Percentiles rank a stretch among this genome's conserved stretches.
These are phyloP conservation scores for Listronotus bonariensis DNA, from an alignment of 1,140 invertebrate genomes.

Conservation along the genomic window DNA sequence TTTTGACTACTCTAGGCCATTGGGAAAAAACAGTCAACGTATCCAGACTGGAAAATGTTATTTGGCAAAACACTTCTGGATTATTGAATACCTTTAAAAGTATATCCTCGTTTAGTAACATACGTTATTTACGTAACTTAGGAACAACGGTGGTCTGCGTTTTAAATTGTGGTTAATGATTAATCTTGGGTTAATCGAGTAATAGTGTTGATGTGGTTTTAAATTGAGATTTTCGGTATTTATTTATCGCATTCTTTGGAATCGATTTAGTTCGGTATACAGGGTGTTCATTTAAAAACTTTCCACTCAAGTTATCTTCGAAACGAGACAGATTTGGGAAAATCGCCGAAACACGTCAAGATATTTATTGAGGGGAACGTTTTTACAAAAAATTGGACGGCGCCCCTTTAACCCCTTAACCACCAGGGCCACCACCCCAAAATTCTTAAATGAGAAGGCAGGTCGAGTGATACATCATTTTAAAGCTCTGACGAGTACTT, in stretches of 20 bases:
- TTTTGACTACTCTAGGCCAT: not conserved
- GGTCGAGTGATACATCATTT: no score
- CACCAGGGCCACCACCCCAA: no score
- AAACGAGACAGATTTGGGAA: no score
- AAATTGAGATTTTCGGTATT: not conserved
- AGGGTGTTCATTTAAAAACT: no score
- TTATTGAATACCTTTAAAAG: slow-evolving; percentile 21
- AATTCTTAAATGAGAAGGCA: no score
- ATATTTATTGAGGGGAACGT: no score
- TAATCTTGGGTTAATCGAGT: slow-evolving; percentile 3
- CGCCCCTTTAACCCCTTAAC: no score
- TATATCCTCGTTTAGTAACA: slow-evolving; percentile 17
- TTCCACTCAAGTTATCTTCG: no score
- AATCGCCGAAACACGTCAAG: no score
- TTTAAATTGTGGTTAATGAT: slow-evolving; percentile 19
- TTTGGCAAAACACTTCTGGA: slow-evolving; percentile 16
- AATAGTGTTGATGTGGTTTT: not conserved
- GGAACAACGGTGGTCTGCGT: not conserved
- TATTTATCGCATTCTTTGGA: not conserved
- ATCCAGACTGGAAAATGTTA: slow-evolving; percentile 12
- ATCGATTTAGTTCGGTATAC: no score
- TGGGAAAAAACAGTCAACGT: slow-evolving; percentile 6
- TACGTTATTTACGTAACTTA: slow-evolving; percentile 18
- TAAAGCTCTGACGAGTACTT: no score
- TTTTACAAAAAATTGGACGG: no score